Evolutionary conservation across 2,113 vertebrate genomes (phyloP).

Genomic region (Thamnophis sirtalis): DNA sequence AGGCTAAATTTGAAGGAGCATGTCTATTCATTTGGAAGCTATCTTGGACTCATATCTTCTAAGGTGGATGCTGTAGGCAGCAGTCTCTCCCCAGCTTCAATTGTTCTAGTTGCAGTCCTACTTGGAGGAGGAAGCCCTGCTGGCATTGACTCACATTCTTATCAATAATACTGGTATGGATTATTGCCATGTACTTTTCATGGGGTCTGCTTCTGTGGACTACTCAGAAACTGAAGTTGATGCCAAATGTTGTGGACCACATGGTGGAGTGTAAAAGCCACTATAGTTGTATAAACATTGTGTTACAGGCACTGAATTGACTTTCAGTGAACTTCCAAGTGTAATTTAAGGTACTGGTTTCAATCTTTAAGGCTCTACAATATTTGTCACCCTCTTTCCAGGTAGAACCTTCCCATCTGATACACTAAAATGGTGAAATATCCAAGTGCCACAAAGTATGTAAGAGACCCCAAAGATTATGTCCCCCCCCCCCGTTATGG

Average conservation of each 20-base stretch:
- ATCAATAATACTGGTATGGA: not conserved
- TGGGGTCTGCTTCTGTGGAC: not conserved
- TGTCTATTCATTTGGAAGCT: not conserved
- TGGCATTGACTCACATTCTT: not conserved
- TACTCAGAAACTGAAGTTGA: not conserved
- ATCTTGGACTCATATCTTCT: not conserved
- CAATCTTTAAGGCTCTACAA: not conserved
- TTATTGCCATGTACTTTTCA: not conserved
- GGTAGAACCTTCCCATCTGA: not conserved
- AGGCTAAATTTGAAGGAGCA: not conserved
- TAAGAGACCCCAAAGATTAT: not conserved
- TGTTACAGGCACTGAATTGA: not conserved
- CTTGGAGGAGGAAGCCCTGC: not conserved
- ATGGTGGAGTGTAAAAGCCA: not conserved
- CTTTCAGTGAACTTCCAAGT: not conserved
- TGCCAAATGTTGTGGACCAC: not conserved
- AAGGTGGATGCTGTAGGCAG: not conserved
- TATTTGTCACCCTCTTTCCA: not conserved
- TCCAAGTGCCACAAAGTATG: not conserved
- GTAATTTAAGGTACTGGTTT: not conserved
- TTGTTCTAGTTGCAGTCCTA: not conserved
- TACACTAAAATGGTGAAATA: not conserved
- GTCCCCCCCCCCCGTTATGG: not conserved
- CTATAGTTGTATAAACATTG: not conserved
- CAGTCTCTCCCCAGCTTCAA: not conserved